phyloP scores from a whole-genome alignment of 2,113 vertebrate species.

The Python bivittatus region DNA sequence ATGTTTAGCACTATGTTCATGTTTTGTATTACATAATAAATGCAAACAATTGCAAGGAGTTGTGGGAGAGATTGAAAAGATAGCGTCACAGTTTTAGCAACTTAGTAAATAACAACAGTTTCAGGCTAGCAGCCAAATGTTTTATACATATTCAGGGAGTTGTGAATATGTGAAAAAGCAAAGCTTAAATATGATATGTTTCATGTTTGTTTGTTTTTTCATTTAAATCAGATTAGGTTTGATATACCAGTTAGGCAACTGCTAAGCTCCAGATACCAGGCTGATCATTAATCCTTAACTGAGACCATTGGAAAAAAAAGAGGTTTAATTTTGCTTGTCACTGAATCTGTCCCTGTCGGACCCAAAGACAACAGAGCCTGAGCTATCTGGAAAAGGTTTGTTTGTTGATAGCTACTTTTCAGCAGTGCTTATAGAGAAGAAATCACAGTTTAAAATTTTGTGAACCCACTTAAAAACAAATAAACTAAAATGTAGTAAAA shows the following conservation, averaged over 20 bases:
- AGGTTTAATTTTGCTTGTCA: neutral
- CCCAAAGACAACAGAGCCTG: too few species aligned
- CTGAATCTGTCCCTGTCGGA: neutral
- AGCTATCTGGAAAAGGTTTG: too few species aligned
- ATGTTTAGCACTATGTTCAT: neutral
- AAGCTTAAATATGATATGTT: neutral
- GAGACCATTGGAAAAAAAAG: neutral
- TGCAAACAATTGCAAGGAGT: neutral
- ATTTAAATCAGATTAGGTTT: neutral
- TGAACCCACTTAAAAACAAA: too few species aligned
- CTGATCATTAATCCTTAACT: neutral
- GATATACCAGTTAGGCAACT: neutral
- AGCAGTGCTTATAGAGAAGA: too few species aligned
- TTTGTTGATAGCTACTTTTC: too few species aligned
- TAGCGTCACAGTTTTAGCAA: neutral
- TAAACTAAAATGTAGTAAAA: too few species aligned
- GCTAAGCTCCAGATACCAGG: neutral
- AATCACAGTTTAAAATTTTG: too few species aligned
- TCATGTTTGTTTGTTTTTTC: neutral
- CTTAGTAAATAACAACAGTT: neutral
- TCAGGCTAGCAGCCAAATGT: neutral
- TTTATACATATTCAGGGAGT: neutral
- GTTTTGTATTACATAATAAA: neutral
- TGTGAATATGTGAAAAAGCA: neutral
- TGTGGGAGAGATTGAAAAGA: neutral